Evolutionary conservation across 2,113 vertebrate genomes (phyloP), one percentile per base, ranked within the genome.

Genomic region (Menidia beryllina): DNA sequence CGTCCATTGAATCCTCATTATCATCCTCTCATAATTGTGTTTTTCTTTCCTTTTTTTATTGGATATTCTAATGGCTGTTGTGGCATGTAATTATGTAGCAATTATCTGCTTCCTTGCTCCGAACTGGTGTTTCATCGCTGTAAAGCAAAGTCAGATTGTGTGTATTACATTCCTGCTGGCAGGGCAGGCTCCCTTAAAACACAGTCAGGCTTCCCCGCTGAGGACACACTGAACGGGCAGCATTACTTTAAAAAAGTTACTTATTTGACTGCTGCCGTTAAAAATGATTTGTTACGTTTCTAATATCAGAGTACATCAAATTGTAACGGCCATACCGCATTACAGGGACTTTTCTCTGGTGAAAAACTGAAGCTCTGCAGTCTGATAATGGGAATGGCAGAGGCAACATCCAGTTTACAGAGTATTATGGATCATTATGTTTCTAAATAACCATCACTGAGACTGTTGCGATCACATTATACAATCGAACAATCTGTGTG

Each of bases 11-110:
- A 88, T 88, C 78, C 88, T 89, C 91, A 91, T 91, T 91, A 89
- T 77, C 58, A 45, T 81, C 79, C 74, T 86, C 76, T 80, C 82
- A 75, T 89, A 85, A 89, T 91, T 87, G 77, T 87, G 79, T 79
- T 87, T 82, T 78, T 77, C 38, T 75, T 72, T 70, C 53, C 76
- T 72, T 69, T 78, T 49, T 74, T 69, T 82, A 90, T 83, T 63
- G 62, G 74, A 87, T 88, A 86, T 91, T 86, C 85, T 86, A 92
- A 91, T 87, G 79, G 83, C 83, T 82, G 79, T 72, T 83, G 90
- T 91, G 91, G 89, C 88, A 87, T 87, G 88, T 90, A 86, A 90
- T 92, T 92, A 90, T 84, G 81, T 66, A 84, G 77, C 85, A 92
- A 93, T 92, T 92, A 91, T 87, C 83, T 87, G 89, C 82, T 86